Base-by-base conservation (phyloP, 2,797 vertebrate species). In the Pangasius macronema region DNA sequence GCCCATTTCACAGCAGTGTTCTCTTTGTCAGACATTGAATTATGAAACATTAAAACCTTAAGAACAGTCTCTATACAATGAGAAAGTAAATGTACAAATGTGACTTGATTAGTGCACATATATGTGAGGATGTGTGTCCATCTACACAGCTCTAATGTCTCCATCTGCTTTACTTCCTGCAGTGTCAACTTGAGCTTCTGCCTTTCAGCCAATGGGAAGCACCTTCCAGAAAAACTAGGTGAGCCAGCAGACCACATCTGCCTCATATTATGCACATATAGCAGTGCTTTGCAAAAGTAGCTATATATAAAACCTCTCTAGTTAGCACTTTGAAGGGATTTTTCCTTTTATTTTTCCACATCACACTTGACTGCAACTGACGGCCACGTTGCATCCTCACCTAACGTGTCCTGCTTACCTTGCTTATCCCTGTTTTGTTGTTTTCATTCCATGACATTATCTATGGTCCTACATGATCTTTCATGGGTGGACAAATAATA, bases 171-270 rank as follows among this genome's bases (percentile, higher is more conserved):
- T 90, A n/a, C 63, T 94, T 90, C 89, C 55, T 94, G 91, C 94
- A 99, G 97, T 89, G 97, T 98, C 95, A 99, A 97, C 94, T 94
- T 99, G 89, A 98, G 96, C 93, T 98, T 97, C 95, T 99, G 97
- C 93, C 95, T 99, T 93, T 97, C 96, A 67, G 97, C 97, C 85
- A 97, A 97, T 85, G 98, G 97, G 90, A 97, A 97, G 88, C 96
- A 97, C 30, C 95, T 98, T 87, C 97, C 97, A 67, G 93, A 93
- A 82, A 72, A 94, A 80, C 94, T 98, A 61, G 97, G 97, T 98
- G 93, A 99, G 96, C 91, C 88, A 93, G 84, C 90, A 91, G 91
- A 90, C 88, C 88, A 92, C 92, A 94, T 93, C 91, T 93, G 93
- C 82, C 61, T 87, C 90, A 85, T 80, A 89, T 93, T 93, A 92